These are phyloP conservation scores for Leistus spinibarbis DNA, from an alignment of 2,888 invertebrate species.

Conservation along the genomic window DNA sequence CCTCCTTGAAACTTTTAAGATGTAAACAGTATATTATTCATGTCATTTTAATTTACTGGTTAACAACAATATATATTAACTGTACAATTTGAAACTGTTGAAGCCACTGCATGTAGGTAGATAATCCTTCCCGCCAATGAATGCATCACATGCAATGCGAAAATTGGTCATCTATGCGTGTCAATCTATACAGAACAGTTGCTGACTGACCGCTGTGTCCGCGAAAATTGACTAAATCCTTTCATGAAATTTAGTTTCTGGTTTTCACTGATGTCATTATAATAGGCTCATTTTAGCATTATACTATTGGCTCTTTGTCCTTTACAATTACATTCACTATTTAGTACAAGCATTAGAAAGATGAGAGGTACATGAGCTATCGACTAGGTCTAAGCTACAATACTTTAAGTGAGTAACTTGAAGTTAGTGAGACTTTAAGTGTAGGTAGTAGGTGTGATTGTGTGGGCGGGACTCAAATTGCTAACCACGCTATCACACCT, in stretches of 20 bases:
- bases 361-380: not conserved
- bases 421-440: too few species aligned
- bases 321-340: not conserved
- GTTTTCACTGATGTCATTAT: not conserved
- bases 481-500: too few species aligned
- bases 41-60: not conserved
- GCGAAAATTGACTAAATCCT: not conserved
- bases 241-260: not conserved
- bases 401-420: too few species aligned
- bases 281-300: not conserved
- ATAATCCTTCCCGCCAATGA: not conserved
- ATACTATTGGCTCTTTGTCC: not conserved
- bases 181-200: not conserved
- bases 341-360: not conserved
- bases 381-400: too few species aligned
- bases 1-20: constrained; percentile 32
- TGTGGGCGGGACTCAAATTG: too few species aligned
- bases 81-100: not conserved
- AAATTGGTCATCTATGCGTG: not conserved
- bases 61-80: not conserved
- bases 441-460: too few species aligned
- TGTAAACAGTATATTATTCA: constrained; percentile 30
- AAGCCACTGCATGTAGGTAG: not conserved
- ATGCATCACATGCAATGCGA: not conserved
- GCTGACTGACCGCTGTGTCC: not conserved